Evolutionary conservation across 1,140 invertebrate species (phyloP).

Genomic region (Xylocopa sonorina): DNA sequence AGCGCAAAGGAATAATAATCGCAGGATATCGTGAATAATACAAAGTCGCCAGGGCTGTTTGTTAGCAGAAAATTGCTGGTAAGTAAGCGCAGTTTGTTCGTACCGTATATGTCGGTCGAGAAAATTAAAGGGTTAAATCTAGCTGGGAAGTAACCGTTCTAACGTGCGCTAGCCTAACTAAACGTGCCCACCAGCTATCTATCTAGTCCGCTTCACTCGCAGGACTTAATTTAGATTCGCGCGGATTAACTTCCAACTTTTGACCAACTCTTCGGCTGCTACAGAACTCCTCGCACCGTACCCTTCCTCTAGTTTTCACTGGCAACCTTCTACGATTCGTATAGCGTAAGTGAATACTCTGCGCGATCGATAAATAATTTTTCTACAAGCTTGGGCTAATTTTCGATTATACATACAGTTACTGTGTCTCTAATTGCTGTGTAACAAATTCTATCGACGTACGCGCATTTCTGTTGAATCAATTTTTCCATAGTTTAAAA

Average conservation of each 20-base stretch:
- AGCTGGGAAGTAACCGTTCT: slow-evolving; percentile 16
- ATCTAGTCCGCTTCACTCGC: slow-evolving; percentile 26
- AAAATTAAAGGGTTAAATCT: slow-evolving; percentile 48
- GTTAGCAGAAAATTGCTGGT: background rate
- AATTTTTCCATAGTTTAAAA: no score
- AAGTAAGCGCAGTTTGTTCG: slow-evolving; percentile 1
- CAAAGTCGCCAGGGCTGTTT: background rate
- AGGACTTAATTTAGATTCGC: slow-evolving; percentile 50
- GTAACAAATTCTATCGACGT: no score
- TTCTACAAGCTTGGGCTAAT: no score
- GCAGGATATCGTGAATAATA: no score
- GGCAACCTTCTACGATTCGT: background rate
- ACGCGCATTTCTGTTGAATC: no score
- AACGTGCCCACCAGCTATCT: slow-evolving; percentile 44
- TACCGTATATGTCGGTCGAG: slow-evolving; percentile 20
- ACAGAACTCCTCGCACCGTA: slow-evolving; percentile 25
- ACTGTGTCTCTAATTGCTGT: no score
- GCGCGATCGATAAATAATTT: background rate
- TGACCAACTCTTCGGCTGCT: slow-evolving; percentile 17
- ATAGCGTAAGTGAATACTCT: background rate
- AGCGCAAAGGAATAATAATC: no score
- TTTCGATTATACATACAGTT: no score
- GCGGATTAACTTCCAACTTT: slow-evolving; percentile 52
- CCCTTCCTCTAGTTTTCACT: background rate
- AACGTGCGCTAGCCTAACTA: slow-evolving; percentile 24